Evolutionary conservation across 2,888 invertebrate species (phyloP), one percentile per base, ranked within the genome.

Genomic region (Creontiades dilutus): DNA sequence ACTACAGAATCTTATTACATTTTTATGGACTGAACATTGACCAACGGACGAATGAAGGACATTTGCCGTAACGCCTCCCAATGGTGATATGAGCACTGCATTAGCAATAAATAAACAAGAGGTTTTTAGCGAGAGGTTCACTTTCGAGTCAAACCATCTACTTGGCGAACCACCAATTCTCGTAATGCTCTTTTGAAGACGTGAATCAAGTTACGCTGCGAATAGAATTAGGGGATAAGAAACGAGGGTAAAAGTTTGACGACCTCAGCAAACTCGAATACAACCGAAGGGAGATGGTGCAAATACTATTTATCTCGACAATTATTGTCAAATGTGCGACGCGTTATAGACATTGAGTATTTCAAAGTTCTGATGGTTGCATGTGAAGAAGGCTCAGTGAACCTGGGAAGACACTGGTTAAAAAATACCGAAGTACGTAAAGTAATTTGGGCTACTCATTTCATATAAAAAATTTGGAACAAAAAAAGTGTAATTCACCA

Each of bases 141-240:
- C 82, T 82, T 52, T 82, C 82, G 9, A 52, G 52, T 84, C 37
- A 27, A 76, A 27, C 78, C 78, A 80, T 80, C 78, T 13, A 46
- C 23, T 85, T 85, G 85, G 85, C 85, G 19, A 28, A 5, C 16
- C 11, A 19, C 85, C 85, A 85, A 57, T 12, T 27, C 14, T 27
- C 57, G 61, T 57, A 57, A 61, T 61, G 28, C 85, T 61, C 14
- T 85, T 85, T 57, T 37, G 37, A 61, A 85, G 85, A 28, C 37
- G 61, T 85, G 85, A 85, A 85, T 85, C 85, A 85, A 57, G 85
- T 85, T 85, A 85, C 85, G 85, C 85, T 61, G 85, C 85, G 57
- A 85, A 85, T 85, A 85, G 85, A 85, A 82, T 82, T 82, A 61
- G 85, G 28, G 37, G 37, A 23, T 61, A 85, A 61, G 27, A 52